Percentiles rank a stretch among this genome's conserved stretches.
Evolutionary conservation across 1,140 invertebrate species (phyloP).

Genomic region (Musca domestica): DNA sequence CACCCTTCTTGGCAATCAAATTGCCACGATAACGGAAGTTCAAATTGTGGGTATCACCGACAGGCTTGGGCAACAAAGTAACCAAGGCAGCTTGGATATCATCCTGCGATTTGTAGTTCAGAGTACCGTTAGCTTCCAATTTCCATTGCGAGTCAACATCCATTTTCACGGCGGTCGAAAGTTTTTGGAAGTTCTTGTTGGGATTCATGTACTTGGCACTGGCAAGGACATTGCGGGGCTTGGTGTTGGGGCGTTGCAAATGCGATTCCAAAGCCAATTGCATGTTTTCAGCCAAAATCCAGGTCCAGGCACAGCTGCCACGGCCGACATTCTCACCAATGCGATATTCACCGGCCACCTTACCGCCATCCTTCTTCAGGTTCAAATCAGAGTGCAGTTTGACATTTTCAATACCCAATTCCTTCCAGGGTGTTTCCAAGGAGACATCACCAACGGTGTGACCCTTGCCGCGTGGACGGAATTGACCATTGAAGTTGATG

Average conservation of each 20-base stretch:
- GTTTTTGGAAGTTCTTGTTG: slow-evolving; percentile 52
- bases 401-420: slow-evolving; percentile 43
- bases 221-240: slow-evolving; percentile 37
- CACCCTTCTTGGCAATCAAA: slow-evolving; percentile 34
- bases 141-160: slow-evolving; percentile 56
- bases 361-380: slow-evolving; percentile 27
- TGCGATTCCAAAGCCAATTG: slow-evolving; percentile 49
- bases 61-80: slow-evolving; percentile 35
- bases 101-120: slow-evolving; percentile 36
- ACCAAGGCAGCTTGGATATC: slow-evolving; percentile 36
- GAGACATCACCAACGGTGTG: slow-evolving; percentile 35
- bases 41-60: slow-evolving; percentile 41
- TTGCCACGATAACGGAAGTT: slow-evolving; percentile 40
- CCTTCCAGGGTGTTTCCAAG: slow-evolving; percentile 46
- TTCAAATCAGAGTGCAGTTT: slow-evolving; percentile 38
- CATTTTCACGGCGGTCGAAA: slow-evolving; percentile 58
- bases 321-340: slow-evolving; percentile 40
- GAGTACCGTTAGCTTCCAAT: slow-evolving; percentile 54
- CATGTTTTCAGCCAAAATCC: slow-evolving; percentile 54
- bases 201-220: slow-evolving; percentile 58
- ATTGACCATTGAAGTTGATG: slow-evolving; percentile 41
- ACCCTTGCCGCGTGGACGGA: slow-evolving; percentile 28
- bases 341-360: slow-evolving; percentile 38
- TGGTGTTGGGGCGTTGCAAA: slow-evolving; percentile 42
- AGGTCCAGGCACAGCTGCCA: slow-evolving; percentile 44